Percentiles rank a stretch among this genome's conserved stretches.
Conservation (phyloP, 2,797 vertebrate genomes). For the Dicrostonyx torquatus region DNA sequence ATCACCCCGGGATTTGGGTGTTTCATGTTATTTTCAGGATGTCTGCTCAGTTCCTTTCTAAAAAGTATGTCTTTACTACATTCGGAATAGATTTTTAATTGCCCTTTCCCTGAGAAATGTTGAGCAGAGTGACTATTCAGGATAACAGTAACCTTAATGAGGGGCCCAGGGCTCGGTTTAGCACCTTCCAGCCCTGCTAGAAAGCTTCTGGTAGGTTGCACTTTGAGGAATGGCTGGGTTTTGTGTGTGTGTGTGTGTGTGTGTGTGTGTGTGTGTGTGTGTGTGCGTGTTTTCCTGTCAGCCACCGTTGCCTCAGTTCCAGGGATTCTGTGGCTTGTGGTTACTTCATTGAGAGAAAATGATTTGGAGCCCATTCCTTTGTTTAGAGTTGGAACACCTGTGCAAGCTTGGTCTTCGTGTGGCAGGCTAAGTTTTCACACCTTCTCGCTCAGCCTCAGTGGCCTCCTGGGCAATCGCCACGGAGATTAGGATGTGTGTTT, state of each 20-base stretch:
- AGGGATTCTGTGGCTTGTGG: background rate
- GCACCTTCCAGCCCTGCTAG: rapidly evolving
- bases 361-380: background rate
- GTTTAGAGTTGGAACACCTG: rapidly evolving
- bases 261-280: too few relatives aligned
- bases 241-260: too few relatives aligned
- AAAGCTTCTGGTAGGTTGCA: rapidly evolving
- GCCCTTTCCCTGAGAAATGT: slow-evolving; percentile 50
- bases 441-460: background rate
- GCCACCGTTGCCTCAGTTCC: background rate
- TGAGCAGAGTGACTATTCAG: slow-evolving; percentile 6
- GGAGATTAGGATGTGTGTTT: background rate
- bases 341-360: background rate
- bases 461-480: background rate
- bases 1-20: background rate
- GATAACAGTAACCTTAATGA: background rate
- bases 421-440: background rate
- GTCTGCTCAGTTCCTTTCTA: slow-evolving; percentile 56
- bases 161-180: background rate
- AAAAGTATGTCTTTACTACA: slow-evolving; percentile 55
- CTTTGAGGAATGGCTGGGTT: rapidly evolving
- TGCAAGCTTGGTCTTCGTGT: background rate
- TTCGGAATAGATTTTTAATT: slow-evolving; percentile 72
- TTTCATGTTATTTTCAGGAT: slow-evolving; percentile 53
- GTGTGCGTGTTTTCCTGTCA: rapidly evolving